Base-by-base conservation (phyloP, 2,797 vertebrate genomes). In the Mallotus villosus region DNA sequence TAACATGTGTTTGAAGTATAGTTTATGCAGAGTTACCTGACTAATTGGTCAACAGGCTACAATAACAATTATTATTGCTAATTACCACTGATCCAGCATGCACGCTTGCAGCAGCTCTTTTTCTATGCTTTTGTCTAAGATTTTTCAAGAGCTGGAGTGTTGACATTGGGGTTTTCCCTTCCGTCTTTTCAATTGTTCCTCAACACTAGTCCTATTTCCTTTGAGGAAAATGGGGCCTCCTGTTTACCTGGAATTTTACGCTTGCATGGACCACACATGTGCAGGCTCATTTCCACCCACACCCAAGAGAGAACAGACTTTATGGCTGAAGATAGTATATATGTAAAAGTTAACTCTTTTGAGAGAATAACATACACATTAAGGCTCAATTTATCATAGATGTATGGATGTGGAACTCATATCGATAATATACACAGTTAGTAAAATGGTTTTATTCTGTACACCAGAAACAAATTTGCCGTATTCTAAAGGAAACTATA, bases 161-260 rank as follows among this genome's bases (percentile, higher is more conserved):
- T 86, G 79, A 84, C 78, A 46, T 34, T 70, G 22, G 85, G 83
- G 79, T 89, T 87, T 86, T 83, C 88, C 90, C 89, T 92, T 92
- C 91, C 89, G 79, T 70, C 68, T 63, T 78, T 79, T 83, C 89
- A 22, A 90, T 93, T 93, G 90, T 93, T 90, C 85, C 81, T 79
- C 70, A 63, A 81, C 78, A 53, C 63, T 78, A 73, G 74, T 71
- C 66, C 82, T 69, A 21, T 79, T 94, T 94, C 92, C 93, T 91
- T 65, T 68, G 76, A 75, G 87, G 83, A 74, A 83, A 78, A 71
- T 22, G 49, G 73, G 67, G 29, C 70, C 69, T 87, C 87, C 84
- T 91, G 89, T 92, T 92, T 90, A 80, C 83, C 83, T 85, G 82
- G 63, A 80, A 83, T 90, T 87, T 80, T 74, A 73, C 73, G 73